Percentiles rank a stretch among this genome's conserved stretches.
Conservation (phyloP, 2,888 invertebrate species). For the Ophioninae sp. region DNA sequence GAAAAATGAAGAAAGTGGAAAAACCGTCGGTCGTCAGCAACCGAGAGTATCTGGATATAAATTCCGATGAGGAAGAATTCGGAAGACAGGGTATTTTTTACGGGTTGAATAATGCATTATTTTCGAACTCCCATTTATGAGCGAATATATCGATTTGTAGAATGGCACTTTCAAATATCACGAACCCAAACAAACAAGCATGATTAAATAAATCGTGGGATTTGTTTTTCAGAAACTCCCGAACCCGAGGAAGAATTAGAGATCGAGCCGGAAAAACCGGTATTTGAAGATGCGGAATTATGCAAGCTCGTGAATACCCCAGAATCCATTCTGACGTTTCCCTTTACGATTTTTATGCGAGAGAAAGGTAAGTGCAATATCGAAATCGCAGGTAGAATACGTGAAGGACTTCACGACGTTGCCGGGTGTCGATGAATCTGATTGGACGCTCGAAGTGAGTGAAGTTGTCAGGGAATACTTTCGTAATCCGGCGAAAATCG, state of each 20-base stretch:
- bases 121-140: neutral
- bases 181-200: neutral
- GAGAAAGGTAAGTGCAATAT: neutral
- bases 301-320: constrained; percentile 81
- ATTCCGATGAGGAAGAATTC: constrained; percentile 78
- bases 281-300: constrained; percentile 85
- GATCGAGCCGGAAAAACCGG: constrained; percentile 82
- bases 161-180: neutral
- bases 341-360: neutral
- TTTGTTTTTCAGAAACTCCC: constrained; percentile 71
- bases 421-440: constrained; percentile 87
- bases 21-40: constrained; percentile 70
- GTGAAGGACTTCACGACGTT: constrained; percentile 88
- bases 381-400: constrained; percentile 75
- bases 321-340: neutral
- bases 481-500: constrained; percentile 83
- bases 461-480: constrained; percentile 86
- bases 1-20: constrained; percentile 67
- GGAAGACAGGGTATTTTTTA: constrained; percentile 73
- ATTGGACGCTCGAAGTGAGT: constrained; percentile 87
- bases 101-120: neutral
- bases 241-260: constrained; percentile 79
- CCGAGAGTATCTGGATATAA: constrained; percentile 78
- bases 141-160: neutral
- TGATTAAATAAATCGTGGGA: neutral